phyloP scores from a whole-genome alignment of 2,888 invertebrate genomes.

The Phragmatobia fuliginosa region DNA sequence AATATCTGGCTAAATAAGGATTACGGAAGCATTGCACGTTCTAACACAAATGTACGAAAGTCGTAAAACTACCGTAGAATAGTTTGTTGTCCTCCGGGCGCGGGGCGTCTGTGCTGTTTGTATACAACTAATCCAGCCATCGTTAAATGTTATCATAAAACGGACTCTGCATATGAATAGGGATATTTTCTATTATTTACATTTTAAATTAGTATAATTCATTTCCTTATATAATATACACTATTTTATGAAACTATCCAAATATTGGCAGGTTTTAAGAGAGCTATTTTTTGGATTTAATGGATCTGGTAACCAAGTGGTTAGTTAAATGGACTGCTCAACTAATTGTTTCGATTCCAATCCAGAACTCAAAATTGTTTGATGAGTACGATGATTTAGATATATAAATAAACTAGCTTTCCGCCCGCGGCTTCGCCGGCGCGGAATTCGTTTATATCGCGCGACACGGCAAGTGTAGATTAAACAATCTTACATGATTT shows the following conservation, averaged over 20 bases:
- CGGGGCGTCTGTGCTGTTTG: background rate
- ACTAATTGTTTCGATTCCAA: too few species aligned
- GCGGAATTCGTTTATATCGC: too few species aligned
- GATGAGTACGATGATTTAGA: too few species aligned
- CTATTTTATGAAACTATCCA: background rate
- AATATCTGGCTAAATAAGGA: background rate
- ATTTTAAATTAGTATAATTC: background rate
- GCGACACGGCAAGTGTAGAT: too few species aligned
- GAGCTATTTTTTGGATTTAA: too few species aligned
- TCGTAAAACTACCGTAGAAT: background rate
- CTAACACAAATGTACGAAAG: conserved; percentile 6
- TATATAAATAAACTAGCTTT: too few species aligned
- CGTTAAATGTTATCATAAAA: background rate
- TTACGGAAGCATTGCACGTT: conserved; percentile 1
- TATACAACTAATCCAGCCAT: background rate
- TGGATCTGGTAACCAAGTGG: too few species aligned
- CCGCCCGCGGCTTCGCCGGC: too few species aligned
- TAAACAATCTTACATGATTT: too few species aligned
- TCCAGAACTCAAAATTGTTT: too few species aligned
- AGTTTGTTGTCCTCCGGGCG: background rate
- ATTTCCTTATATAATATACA: background rate
- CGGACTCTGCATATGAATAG: background rate
- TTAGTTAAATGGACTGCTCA: too few species aligned
- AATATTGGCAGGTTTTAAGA: background rate
- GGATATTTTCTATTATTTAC: background rate